Percentiles rank a stretch among this genome's conserved stretches.
Evolutionary conservation across 2,888 invertebrate genomes (phyloP).

Genomic region (Meloe dianella): DNA sequence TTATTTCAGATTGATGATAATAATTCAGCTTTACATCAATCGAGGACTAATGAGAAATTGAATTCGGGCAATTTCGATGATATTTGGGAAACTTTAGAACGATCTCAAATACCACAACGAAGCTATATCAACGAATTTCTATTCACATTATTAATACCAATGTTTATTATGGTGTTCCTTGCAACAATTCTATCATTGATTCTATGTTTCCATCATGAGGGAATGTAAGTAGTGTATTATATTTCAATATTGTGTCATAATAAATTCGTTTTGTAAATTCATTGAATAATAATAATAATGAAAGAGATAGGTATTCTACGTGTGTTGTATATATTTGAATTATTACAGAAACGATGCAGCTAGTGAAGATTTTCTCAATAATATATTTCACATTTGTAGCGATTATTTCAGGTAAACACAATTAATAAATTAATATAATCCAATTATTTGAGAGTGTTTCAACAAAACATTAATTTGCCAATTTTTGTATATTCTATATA

Average conservation of each 20-base stretch:
- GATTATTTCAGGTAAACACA: slow-evolving; percentile 62
- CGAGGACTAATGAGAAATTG: slow-evolving; percentile 55
- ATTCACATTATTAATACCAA: slow-evolving; percentile 73
- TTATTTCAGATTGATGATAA: slow-evolving; percentile 54
- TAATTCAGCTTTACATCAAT: slow-evolving; percentile 53
- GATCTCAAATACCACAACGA: slow-evolving; percentile 68
- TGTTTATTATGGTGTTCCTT: slow-evolving; percentile 70
- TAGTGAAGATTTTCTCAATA: slow-evolving; percentile 71
- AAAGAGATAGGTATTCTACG: too few relatives aligned
- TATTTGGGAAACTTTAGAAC: slow-evolving; percentile 69
- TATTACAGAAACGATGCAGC: slow-evolving; percentile 69
- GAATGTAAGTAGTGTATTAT: slow-evolving; percentile 81
- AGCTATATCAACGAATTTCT: slow-evolving; percentile 74
- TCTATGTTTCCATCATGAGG: slow-evolving; percentile 77
- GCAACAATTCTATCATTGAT: slow-evolving; percentile 73
- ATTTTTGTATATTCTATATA: slow-evolving; percentile 22
- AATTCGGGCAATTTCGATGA: slow-evolving; percentile 56
- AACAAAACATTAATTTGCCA: slow-evolving; percentile 13
- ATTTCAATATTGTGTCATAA: too few relatives aligned
- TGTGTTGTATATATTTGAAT: too few relatives aligned
- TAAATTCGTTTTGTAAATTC: too few relatives aligned
- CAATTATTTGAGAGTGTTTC: slow-evolving; percentile 17
- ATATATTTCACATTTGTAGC: slow-evolving; percentile 75
- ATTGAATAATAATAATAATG: too few relatives aligned
- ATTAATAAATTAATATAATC: slow-evolving; percentile 9